Evolutionary conservation across 2,113 vertebrate species (phyloP).

Genomic region (Megaceryle maxima): DNA sequence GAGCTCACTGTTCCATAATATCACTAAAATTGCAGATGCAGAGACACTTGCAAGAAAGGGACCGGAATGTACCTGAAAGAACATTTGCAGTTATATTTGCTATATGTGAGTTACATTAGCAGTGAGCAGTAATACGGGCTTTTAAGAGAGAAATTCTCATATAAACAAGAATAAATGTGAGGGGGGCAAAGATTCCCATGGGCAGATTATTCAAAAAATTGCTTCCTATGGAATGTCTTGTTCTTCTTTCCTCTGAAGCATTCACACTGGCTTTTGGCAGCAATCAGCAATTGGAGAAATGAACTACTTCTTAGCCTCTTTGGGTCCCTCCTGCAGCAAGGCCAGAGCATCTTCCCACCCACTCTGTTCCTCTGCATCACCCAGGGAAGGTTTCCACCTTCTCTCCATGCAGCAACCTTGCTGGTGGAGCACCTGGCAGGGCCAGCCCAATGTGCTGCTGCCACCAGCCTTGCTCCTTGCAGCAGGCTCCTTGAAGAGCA

Average conservation of each 20-base stretch:
- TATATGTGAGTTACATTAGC: background rate
- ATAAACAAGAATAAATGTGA: constrained; percentile 5
- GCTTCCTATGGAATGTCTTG: background rate
- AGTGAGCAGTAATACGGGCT: background rate
- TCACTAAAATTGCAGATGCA: background rate
- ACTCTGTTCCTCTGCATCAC: accelerated
- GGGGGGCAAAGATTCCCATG: background rate
- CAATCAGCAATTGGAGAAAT: background rate
- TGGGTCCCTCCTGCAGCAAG: background rate
- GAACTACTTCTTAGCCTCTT: background rate
- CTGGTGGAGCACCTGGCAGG: accelerated
- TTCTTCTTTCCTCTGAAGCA: background rate
- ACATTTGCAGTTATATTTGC: background rate
- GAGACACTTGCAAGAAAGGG: background rate
- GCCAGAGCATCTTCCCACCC: background rate
- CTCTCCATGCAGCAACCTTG: background rate
- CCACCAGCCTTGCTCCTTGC: background rate
- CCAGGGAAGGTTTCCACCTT: background rate
- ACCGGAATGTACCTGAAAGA: constrained; percentile 22
- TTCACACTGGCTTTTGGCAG: background rate
- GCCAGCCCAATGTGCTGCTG: background rate
- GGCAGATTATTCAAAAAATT: background rate
- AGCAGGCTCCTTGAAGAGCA: background rate
- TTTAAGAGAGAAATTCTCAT: constrained; percentile 20
- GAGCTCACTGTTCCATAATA: background rate